phyloP scores from a whole-genome alignment of 2,113 vertebrate genomes.

The Nibea coibor region DNA sequence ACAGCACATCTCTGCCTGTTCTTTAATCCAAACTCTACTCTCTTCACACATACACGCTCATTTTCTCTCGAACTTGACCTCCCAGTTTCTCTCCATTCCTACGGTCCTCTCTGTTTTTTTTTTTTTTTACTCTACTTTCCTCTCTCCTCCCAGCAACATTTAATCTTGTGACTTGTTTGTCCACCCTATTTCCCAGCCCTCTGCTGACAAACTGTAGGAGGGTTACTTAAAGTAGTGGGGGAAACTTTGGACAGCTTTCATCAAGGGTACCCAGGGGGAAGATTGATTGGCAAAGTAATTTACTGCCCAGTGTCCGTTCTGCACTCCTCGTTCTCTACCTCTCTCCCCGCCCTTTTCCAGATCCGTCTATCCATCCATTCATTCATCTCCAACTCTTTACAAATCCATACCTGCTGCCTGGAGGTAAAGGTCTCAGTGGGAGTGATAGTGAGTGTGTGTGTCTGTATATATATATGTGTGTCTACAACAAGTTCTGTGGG shows the following conservation, averaged over 20 bases:
- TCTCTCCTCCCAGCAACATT: conserved; percentile 69
- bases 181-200: conserved; percentile 67
- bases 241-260: conserved; percentile 83
- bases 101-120: conserved; percentile 9
- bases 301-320: conserved; percentile 78
- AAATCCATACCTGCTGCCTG: conserved; percentile 72
- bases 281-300: conserved; percentile 88
- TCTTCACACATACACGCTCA: conserved; percentile 9
- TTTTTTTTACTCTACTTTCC: conserved; percentile 21
- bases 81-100: conserved; percentile 30
- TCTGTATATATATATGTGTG: conserved; percentile 49
- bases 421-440: conserved; percentile 55
- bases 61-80: conserved; percentile 44
- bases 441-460: conserved; percentile 47
- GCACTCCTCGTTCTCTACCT: conserved; percentile 45
- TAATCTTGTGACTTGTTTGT: conserved; percentile 80
- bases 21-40: conserved; percentile 33
- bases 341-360: conserved; percentile 59
- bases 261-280: conserved; percentile 73
- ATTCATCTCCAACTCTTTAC: conserved; percentile 47
- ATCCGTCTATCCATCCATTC: conserved; percentile 64
- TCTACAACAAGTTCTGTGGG: conserved; percentile 47
- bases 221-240: conserved; percentile 78
- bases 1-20: conserved; percentile 22
- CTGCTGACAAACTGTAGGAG: conserved; percentile 79